phyloP scores from a whole-genome alignment of 2,888 invertebrate genomes.

The Heliconius charithonia region DNA sequence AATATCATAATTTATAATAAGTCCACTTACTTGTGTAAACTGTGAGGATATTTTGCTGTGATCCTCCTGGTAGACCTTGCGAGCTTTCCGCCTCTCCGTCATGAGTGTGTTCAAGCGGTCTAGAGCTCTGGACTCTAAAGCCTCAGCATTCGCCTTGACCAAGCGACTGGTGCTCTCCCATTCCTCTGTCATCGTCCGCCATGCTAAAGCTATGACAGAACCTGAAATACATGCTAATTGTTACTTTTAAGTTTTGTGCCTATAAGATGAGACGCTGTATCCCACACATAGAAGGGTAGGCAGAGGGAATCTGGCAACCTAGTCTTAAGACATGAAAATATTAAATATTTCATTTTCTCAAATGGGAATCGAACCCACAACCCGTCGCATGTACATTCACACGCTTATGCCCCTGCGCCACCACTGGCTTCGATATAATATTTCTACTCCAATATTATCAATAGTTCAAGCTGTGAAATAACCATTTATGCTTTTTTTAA shows the following conservation, averaged over 20 bases:
- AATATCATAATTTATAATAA: background rate
- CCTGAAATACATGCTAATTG: conserved; percentile 63
- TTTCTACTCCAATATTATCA: background rate
- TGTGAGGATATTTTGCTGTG: conserved; percentile 92
- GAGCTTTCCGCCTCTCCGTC: conserved; percentile 93
- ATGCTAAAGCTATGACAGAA: conserved; percentile 87
- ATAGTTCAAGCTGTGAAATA: background rate
- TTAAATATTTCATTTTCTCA: too few species aligned
- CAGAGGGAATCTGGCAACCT: too few species aligned
- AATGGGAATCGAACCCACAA: too few species aligned
- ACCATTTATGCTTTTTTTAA: background rate
- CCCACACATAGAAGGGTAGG: too few species aligned
- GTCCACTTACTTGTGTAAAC: conserved; percentile 86
- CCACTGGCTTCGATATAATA: background rate
- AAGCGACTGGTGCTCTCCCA: conserved; percentile 93
- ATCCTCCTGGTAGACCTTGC: conserved; percentile 95
- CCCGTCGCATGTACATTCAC: too few species aligned
- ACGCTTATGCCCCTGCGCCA: too few species aligned
- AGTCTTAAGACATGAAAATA: too few species aligned
- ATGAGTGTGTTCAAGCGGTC: conserved; percentile 92
- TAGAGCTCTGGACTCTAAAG: conserved; percentile 90
- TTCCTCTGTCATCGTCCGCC: conserved; percentile 95
- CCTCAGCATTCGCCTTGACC: conserved; percentile 93
- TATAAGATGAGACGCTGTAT: background rate
- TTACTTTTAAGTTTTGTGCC: background rate